Percentiles rank a stretch among this genome's conserved stretches.
Evolutionary conservation across 2,797 vertebrate species (phyloP).

Genomic region (Vultur gryphus): DNA sequence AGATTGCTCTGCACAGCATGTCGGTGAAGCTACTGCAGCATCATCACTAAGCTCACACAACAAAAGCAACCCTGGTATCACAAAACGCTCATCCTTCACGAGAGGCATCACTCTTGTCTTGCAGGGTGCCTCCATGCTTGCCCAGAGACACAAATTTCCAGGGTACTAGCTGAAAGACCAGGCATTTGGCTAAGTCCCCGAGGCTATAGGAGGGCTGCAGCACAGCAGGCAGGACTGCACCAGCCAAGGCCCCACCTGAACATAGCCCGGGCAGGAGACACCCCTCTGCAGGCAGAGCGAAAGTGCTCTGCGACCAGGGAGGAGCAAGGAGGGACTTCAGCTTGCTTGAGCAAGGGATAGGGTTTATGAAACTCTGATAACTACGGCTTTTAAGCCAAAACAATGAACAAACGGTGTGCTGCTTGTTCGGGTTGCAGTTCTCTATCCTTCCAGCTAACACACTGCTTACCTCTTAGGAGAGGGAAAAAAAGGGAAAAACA

Average conservation of each 20-base stretch:
- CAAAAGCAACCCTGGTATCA: background rate
- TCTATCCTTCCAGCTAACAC: background rate
- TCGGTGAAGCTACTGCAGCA: background rate
- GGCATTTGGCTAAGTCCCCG: background rate
- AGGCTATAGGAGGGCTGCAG: background rate
- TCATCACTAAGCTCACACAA: background rate
- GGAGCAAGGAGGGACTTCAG: background rate
- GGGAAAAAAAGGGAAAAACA: background rate
- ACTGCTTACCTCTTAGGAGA: background rate
- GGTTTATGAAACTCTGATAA: background rate
- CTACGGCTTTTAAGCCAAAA: background rate
- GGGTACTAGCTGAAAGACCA: background rate
- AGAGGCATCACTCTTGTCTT: background rate
- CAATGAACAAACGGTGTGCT: background rate
- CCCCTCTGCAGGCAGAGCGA: background rate
- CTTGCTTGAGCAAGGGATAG: background rate
- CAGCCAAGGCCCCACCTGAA: background rate
- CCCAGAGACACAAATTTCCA: background rate
- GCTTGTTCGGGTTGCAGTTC: background rate
- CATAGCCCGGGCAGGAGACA: background rate
- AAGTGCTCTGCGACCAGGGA: background rate
- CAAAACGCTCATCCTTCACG: background rate
- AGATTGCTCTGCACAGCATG: background rate
- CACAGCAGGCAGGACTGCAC: background rate
- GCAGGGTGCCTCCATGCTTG: background rate